Evolutionary conservation across 2,113 vertebrate species (phyloP).

Genomic region (Clarias magur): DNA sequence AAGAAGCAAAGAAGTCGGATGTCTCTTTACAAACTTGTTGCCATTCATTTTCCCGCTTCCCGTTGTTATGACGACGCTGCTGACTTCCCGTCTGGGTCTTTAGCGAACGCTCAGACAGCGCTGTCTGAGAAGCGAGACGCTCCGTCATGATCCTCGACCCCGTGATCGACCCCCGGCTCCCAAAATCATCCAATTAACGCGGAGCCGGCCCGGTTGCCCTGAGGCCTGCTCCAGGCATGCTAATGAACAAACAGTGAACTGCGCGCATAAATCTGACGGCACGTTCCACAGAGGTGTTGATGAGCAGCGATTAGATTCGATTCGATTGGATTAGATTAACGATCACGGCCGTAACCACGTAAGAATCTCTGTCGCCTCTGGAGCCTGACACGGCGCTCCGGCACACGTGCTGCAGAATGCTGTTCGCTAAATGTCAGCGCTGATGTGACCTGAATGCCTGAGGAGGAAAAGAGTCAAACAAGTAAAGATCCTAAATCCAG

Average conservation of each 20-base stretch:
- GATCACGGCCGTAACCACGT: not conserved
- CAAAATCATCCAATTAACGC: constrained; percentile 38
- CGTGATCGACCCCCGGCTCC: not conserved
- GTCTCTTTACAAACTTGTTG: not conserved
- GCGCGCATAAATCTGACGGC: constrained; percentile 10
- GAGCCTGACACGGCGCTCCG: not conserved
- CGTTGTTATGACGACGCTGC: not conserved
- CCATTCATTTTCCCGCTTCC: constrained; percentile 1
- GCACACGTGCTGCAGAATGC: not conserved
- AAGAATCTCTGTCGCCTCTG: not conserved
- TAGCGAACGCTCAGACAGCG: constrained; percentile 5
- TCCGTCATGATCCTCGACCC: not conserved
- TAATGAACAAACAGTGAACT: constrained; percentile 37
- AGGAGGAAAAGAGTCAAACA: not conserved
- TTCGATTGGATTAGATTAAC: constrained; percentile 15
- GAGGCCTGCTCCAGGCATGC: constrained; percentile 2
- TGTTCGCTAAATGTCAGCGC: constrained; percentile 22
- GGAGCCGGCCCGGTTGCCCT: constrained; percentile 20
- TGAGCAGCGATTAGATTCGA: constrained; percentile 25
- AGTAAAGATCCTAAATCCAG: not conserved
- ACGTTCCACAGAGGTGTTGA: not conserved
- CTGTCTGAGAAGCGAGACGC: constrained; percentile 8
- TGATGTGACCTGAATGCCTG: constrained; percentile 5
- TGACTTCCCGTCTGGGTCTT: constrained; percentile 24
- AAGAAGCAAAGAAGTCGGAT: not conserved